Evolutionary conservation across 2,113 vertebrate genomes (phyloP), one percentile per base, ranked within the genome.

Genomic region (Serinus canaria): DNA sequence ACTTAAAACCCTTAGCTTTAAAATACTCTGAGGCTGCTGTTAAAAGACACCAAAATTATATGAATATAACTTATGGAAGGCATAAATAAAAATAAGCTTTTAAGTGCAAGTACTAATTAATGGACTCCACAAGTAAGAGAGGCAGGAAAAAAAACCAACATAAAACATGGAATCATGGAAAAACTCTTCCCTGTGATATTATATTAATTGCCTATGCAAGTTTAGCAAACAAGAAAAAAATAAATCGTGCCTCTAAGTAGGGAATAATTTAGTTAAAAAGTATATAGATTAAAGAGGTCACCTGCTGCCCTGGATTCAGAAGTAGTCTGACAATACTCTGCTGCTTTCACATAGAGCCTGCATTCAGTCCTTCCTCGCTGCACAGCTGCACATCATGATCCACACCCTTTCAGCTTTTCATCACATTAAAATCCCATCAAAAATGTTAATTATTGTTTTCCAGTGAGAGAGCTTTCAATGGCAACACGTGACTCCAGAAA

Each of bases 361-460:
- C 60, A 90, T 83, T 74, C 73, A 93, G 63, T 28, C 37, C 35
- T 62, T 68, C 68, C 17, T 74, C 58, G 41, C 33, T 53, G 31
- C 74, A 87, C 47, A 80, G 63, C 56, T 79, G 68, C 62, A 69
- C 28, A 11, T 41, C 47, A 74, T 80, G 15, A 89, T 83, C 72
- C 63, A 49, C 39, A 35, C 30, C 15, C 37, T 94, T 89, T 68
- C 31, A 47, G 27, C 47, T 94, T 87, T 83, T 85, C 59, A 89
- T 49, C 58, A 83, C 49, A 74, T 64, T 62, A 67, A 82, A 94
- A 87, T 87, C 52, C 39, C 49, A 91, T 76, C 0, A 59, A 77
- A 94, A 93, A 43, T 17, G 82, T 76, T 82, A 89, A 96, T 93
- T 93, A 88, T 56, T 24, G 7, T 82, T 94, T 95, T 86, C 53